Conservation (phyloP, 2,797 vertebrate species). For the Menidia menidia region DNA sequence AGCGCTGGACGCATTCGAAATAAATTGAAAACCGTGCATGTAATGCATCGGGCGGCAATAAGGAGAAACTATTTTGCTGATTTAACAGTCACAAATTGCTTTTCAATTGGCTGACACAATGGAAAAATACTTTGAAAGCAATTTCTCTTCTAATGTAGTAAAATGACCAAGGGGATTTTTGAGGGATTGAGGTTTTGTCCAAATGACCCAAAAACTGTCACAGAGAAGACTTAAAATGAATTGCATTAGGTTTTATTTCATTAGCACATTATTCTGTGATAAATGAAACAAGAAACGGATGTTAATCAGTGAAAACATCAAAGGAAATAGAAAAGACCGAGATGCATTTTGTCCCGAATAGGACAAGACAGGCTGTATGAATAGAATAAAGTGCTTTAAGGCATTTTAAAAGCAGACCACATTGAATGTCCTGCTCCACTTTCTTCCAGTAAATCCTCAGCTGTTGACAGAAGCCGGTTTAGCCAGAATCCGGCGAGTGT, state of each 20-base stretch:
- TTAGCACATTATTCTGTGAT: neutral
- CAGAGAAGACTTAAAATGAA: slow-evolving; percentile 10
- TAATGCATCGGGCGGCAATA: slow-evolving; percentile 9
- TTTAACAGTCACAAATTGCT: slow-evolving; percentile 10
- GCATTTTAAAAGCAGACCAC: no score
- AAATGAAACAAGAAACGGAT: no score
- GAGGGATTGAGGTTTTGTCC: slow-evolving; percentile 14
- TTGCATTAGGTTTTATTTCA: slow-evolving; percentile 3
- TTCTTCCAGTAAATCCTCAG: no score
- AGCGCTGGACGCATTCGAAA: slow-evolving; percentile 15
- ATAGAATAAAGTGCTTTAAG: no score
- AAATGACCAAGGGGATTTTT: slow-evolving; percentile 29
- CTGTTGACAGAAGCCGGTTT: no score
- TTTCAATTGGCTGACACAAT: slow-evolving; percentile 26
- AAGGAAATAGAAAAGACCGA: neutral
- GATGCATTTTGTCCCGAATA: no score
- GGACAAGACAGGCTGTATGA: no score
- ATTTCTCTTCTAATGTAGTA: slow-evolving; percentile 34
- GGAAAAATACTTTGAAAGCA: slow-evolving; percentile 16
- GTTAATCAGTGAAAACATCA: slow-evolving; percentile 6
- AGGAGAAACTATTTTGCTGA: slow-evolving; percentile 14
- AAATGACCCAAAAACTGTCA: slow-evolving; percentile 1
- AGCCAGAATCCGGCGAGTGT: no score
- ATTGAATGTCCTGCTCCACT: no score
- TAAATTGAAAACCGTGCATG: slow-evolving; percentile 20